Base-by-base conservation (phyloP, 2,113 vertebrate species). In the Galemys pyrenaicus region DNA sequence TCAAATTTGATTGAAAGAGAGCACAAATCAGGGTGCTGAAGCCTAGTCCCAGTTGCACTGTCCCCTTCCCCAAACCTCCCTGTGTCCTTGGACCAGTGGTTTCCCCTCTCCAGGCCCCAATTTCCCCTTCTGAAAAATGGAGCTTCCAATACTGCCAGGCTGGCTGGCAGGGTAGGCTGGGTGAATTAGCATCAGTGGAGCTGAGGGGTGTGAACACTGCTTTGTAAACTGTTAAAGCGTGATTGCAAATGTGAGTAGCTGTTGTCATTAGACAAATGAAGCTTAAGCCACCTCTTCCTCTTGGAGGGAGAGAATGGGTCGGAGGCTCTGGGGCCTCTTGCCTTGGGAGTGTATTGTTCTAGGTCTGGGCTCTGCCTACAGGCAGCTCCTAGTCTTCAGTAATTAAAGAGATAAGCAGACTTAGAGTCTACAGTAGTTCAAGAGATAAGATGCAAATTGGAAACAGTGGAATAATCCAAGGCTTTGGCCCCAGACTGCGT, bases 171-270 rank as follows among this genome's bases (percentile, higher is more conserved):
- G 80, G 54, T 35, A 78, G 94, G 93, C 92, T 90, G 94, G 92
- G 35, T 91, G 96, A 70, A 96, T 97, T 95, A 94, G 90, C 96
- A 89, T 80, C 95, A 91, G 89, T 80, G 0, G 77, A 92, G 94
- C 46, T 93, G 96, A 96, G 80, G 97, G 97, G 97, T 97, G 97
- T 97, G 97, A 97, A 97, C 68, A 11, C 95, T 83, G 97, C 97
- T 96, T 96, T 97, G 97, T 97, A 97, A 97, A 97, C 97, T 97
- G 97, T 97, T 96, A 97, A 96, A 96, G 94, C 24, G 92, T 96
- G 97, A 97, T 96, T 95, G 97, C 95, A 97, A 97, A 96, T 96
- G 93, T 44, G 32, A 75, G 93, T 77, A 95, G 94, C 95, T 96
- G 96, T 96, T 96, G 96, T 96, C 95, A 97, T 97, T 97, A 97